Percentiles rank a stretch among this genome's conserved stretches.
Conservation (phyloP, 2,888 invertebrate species). For the Hoplodrina blanda region DNA sequence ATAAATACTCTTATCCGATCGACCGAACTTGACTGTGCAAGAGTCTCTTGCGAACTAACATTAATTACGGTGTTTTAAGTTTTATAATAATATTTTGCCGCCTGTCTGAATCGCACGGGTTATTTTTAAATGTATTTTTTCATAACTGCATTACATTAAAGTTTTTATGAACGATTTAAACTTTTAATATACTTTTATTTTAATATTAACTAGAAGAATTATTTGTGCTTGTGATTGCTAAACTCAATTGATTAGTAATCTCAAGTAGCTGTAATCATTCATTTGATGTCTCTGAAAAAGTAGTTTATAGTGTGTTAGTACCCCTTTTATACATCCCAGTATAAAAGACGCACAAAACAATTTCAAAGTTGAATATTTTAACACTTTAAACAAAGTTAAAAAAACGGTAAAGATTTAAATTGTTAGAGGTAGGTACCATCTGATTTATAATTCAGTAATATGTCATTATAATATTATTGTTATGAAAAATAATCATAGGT, state of each 20-base stretch:
- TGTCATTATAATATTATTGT: no score
- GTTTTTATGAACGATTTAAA: background rate
- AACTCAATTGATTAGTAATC: background rate
- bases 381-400: no score
- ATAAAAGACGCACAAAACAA: no score
- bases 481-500: no score
- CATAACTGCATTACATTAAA: background rate
- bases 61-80: constrained; percentile 8
- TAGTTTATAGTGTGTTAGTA: no score
- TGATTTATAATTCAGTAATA: no score
- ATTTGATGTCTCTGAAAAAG: background rate
- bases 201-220: no score
- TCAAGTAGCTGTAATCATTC: background rate
- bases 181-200: no score
- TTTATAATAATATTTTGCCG: constrained; percentile 41
- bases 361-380: no score
- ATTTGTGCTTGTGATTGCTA: background rate
- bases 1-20: background rate
- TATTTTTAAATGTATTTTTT: background rate
- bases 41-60: constrained; percentile 32
- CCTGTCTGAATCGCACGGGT: background rate
- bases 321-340: no score
- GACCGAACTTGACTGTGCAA: constrained; percentile 22
- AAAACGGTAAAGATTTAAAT: no score
- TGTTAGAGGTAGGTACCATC: no score